Base-by-base conservation (phyloP, 2,888 invertebrate species). In the Julus scanicus region DNA sequence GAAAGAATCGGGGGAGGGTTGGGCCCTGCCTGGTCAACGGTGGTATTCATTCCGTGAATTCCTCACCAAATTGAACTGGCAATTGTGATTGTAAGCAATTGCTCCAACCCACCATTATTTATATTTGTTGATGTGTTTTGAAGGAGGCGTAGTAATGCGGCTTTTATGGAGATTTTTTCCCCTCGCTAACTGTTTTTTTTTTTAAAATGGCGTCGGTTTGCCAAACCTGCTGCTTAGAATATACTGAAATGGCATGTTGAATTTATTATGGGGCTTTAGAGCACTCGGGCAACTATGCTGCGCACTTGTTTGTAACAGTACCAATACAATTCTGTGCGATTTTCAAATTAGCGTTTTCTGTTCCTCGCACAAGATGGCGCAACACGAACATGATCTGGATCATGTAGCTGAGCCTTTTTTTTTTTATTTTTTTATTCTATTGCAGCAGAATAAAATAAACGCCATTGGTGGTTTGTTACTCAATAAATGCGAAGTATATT, bases 71-170 rank as follows among this genome's bases (percentile, higher is more conserved):
- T 71, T 71, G 71, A 71, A 71, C 71, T 71, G 71, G 71, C 71
- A 29, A 71, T 71, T 71, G 71, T 71, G 71, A 71, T 29, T 29
- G 29, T 71, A 29, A 71, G 71, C 71, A 71, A 71, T 71, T 71
- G 71, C 71, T 71, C 71, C 71, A 29, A 71, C 71, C 71, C 29
- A 71, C 71, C 71, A 71, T 71, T 71, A 71, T 71, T 71, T 71
- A 71, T 71, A 71, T 71, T 71, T 71, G 71, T 71, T 71, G 71
- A 71, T 71, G 71, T 71, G 71, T 71, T 71, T 71, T 71, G 71
- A 29, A 71, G 71, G 71, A 71, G 71, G 71, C 71, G 71, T 71
- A 29, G 29, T 71, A 71, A 71, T 71, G 71, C 71, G 71, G 71
- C 71, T 71, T 71, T 71, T 71, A 71, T 71, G 71, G 71, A 71